Base-by-base conservation (phyloP, 1,140 invertebrate species). In the Hydropsyche tenuis region DNA sequence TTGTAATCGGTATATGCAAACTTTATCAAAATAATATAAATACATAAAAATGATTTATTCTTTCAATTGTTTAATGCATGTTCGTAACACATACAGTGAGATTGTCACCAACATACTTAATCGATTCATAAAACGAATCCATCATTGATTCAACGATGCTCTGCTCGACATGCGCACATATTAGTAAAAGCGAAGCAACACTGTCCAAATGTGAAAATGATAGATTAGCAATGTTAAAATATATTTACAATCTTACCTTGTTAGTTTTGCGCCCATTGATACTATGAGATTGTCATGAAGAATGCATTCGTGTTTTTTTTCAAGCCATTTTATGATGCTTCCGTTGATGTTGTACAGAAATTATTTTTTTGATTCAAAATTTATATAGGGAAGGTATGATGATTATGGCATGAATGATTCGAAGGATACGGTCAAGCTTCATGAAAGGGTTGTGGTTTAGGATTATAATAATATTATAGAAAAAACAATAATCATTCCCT, bases 401-500 rank as follows among this genome's bases (percentile, higher is more conserved):
- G 56, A 70, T 37, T 65, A 63, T 66, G 71, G 51, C n/a, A n/a
- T n/a, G n/a, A n/a, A 27, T 62, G 18, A 64, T 37, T 16, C 2
- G 9, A 27, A 42, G 66, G 70, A 74, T 18, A 23, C 18, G 62
- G 72, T 27, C 30, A 70, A 73, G 69, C 69, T 66, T n/a, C 18
- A 23, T 68, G n/a, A 25, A 66, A 18, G 7, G 60, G 71, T 30
- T 45, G n/a, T 51, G 46, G 46, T 65, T 71, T 73, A 77, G 73
- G 76, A 73, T 66, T 73, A 56, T 60, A 20, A 14, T 60, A 60
- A 60, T 7, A 53, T 22, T 23, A 60, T 18, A 60, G 22, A 60
- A 77, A 73, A 75, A 70, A 77, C 71, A 77, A 75, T 65, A 75
- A 77, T 73, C 76, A 77, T 77, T 77, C 76, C 76, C 76, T 75